Conservation (phyloP, 2,797 vertebrate species). For the Scleropages formosus region DNA sequence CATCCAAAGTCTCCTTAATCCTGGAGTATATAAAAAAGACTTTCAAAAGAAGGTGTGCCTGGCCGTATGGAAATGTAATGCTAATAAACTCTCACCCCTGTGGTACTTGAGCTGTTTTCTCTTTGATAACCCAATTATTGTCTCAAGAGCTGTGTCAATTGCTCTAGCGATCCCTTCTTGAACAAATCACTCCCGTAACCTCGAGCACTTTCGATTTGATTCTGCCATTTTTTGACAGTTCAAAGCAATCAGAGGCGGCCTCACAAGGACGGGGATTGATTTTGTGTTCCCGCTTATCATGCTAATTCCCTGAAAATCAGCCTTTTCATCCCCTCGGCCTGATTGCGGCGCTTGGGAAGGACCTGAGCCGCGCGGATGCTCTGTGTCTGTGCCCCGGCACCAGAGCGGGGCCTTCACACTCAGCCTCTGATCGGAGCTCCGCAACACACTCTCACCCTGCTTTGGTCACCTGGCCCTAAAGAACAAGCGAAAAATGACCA, state of each 20-base stretch:
- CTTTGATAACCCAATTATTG: slow-evolving; percentile 99
- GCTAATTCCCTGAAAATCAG: slow-evolving; percentile 99
- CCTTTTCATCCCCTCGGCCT: slow-evolving; percentile 97
- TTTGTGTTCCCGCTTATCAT: slow-evolving; percentile 99
- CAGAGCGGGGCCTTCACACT: neutral
- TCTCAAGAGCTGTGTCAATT: slow-evolving; percentile 99
- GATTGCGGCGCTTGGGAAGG: slow-evolving; percentile 98
- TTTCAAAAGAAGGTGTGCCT: slow-evolving; percentile 88
- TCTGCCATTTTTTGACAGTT: slow-evolving; percentile 99
- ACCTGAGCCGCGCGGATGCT: slow-evolving; percentile 86
- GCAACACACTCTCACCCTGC: too few relatives aligned
- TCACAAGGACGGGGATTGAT: slow-evolving; percentile 99
- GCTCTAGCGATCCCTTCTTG: slow-evolving; percentile 99
- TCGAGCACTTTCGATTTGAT: slow-evolving; percentile 99
- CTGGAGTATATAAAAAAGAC: slow-evolving; percentile 78
- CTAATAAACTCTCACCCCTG: slow-evolving; percentile 98
- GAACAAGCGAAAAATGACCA: too few relatives aligned
- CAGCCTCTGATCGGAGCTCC: too few relatives aligned
- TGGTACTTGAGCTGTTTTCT: slow-evolving; percentile 99
- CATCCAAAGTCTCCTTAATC: slow-evolving; percentile 87
- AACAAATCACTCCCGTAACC: slow-evolving; percentile 99
- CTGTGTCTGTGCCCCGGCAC: slow-evolving; percentile 32
- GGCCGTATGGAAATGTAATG: slow-evolving; percentile 98
- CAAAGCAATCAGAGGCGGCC: slow-evolving; percentile 99
- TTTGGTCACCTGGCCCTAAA: too few relatives aligned